Conservation (phyloP, 2,797 vertebrate genomes). For the Phyllotis vaccarum region DNA sequence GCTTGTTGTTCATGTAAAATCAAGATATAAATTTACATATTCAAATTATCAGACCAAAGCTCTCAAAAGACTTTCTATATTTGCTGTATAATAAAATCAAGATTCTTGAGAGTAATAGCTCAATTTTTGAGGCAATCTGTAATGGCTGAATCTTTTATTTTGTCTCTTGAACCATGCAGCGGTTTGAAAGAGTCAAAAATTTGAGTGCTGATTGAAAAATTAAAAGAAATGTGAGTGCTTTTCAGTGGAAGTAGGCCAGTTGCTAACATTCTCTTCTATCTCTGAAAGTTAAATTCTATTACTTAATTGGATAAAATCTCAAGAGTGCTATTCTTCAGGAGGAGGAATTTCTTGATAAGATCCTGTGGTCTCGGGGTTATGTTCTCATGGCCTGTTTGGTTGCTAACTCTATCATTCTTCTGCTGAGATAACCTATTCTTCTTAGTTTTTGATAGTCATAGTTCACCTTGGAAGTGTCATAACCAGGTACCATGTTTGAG, state of each 20-base stretch:
- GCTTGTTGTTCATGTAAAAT: slow-evolving; percentile 51
- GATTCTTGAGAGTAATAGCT: slow-evolving; percentile 78
- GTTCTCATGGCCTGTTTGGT: slow-evolving; percentile 50
- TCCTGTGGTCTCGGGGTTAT: slow-evolving; percentile 27
- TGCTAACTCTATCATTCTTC: slow-evolving; percentile 73
- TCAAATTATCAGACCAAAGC: slow-evolving; percentile 82
- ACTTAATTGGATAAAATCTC: slow-evolving; percentile 82
- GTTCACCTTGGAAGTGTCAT: slow-evolving; percentile 47
- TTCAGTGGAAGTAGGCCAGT: slow-evolving; percentile 88
- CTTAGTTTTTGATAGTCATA: slow-evolving; percentile 66
- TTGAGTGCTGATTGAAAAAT: slow-evolving; percentile 84
- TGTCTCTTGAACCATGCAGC: slow-evolving; percentile 87
- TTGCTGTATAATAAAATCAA: slow-evolving; percentile 71
- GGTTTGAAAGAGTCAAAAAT: slow-evolving; percentile 87
- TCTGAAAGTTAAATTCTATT: slow-evolving; percentile 78
- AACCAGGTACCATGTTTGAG: slow-evolving; percentile 73
- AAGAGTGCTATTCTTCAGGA: slow-evolving; percentile 79
- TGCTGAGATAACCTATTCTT: slow-evolving; percentile 35
- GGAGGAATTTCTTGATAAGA: slow-evolving; percentile 60
- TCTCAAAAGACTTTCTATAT: slow-evolving; percentile 69
- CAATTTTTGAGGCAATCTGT: slow-evolving; percentile 88
- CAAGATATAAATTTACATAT: slow-evolving; percentile 83
- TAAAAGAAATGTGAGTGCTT: slow-evolving; percentile 88
- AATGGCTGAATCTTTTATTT: slow-evolving; percentile 91
- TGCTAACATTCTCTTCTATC: slow-evolving; percentile 84